Evolutionary conservation across 2,113 vertebrate species (phyloP).

Genomic region (Eurystomus gularis): DNA sequence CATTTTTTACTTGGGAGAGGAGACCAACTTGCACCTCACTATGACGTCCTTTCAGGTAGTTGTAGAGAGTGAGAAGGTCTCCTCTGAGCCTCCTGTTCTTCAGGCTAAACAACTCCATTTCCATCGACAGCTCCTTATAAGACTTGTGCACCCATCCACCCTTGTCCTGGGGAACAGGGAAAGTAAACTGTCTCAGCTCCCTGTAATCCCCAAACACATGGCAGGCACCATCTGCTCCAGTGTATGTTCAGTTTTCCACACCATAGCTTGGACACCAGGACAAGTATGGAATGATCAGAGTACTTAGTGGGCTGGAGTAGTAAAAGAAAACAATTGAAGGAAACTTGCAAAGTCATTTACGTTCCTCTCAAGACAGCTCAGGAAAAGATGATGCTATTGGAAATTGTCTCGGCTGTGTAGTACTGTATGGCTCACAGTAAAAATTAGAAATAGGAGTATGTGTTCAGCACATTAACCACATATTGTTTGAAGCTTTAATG

Average conservation of each 20-base stretch:
- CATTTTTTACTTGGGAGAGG: background rate
- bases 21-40: background rate
- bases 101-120: background rate
- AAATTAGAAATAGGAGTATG: slow-evolving; percentile 46
- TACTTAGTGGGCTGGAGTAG: background rate
- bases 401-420: background rate
- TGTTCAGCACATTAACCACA: background rate
- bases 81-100: background rate
- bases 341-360: background rate
- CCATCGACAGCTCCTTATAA: background rate
- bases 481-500: slow-evolving; percentile 26
- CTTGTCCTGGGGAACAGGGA: background rate
- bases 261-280: background rate
- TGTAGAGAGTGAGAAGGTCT: background rate
- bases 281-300: background rate
- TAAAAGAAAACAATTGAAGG: background rate
- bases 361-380: background rate
- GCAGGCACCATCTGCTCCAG: background rate
- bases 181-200: background rate
- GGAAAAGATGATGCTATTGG: slow-evolving; percentile 21
- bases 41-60: background rate
- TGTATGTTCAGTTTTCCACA: background rate
- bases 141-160: background rate
- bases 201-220: background rate
- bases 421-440: background rate